Base-by-base conservation (phyloP, 2,113 vertebrate genomes). In the Sinosuthora webbiana region DNA sequence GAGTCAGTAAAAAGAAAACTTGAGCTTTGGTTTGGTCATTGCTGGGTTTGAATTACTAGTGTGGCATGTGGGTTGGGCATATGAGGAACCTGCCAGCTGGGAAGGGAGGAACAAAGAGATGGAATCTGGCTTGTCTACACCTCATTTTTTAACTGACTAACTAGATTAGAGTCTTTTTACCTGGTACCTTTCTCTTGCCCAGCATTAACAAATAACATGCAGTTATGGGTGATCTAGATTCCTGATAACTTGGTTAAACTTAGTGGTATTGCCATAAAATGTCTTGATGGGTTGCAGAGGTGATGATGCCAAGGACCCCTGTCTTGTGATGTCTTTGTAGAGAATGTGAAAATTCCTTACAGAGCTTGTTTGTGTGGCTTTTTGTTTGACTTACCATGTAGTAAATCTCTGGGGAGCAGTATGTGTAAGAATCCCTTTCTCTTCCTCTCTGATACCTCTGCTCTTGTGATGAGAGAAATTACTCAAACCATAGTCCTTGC, bases 1-100 rank as follows among this genome's bases (percentile, higher is more conserved):
- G 39, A 80, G 69, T 94, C 83, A 83, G 81, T 57, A n/a, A 47
- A 39, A 88, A 45, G 87, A 86, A 91, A 88, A 15, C n/a, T n/a
- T 28, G 37, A 71, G 13, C 69, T 65, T 60, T 60, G 57, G 19
- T 87, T 79, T 57, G 62, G 57, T 87, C 50, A 31, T 25, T 0
- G 4, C 37, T 80, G 45, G 45, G 27, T 56, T 82, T 91, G 70
- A 73, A 28, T 95, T 93, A 73, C 74, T 65, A 25, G 15, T 19
- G 4, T 18, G 31, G 41, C 30, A 6, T 75, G 49, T 64, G 45
- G n/a, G 23, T 76, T 89, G 69, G 63, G 31, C 0, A 0, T 33
- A 15, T 78, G 78, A 71, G 55, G 37, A 73, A 15, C 57, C 39
- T 53, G 64, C 14, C 50, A 79, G 65, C 83, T 79, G 74, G 20